Evolutionary conservation across 2,113 vertebrate genomes (phyloP), one percentile per base, ranked within the genome.

Genomic region (Haliaeetus leucogaster): DNA sequence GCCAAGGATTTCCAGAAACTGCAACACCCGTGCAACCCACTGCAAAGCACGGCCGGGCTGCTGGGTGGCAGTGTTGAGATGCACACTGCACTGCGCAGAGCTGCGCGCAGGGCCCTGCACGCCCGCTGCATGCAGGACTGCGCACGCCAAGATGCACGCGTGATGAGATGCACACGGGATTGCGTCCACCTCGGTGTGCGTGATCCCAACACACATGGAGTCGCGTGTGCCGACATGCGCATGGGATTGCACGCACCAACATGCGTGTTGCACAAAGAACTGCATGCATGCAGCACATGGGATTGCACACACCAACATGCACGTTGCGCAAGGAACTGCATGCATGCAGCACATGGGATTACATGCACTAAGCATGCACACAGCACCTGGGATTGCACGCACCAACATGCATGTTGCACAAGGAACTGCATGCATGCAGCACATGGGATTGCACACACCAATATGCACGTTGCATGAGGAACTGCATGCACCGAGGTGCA

Each of bases 41-140:
- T 88, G 95, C 96, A 94, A 26, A 19, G 93, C 93, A 1, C 48
- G 13, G 72, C 59, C 7, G 45, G 16, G 89, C 95, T 58, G 95
- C 97, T 97, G 92, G 97, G 96, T 48, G 97, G 97, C 71, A 77
- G 53, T 97, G 90, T 95, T 95, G 97, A 86, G 93, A 94, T 94
- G 96, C 93, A 29, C 94, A 71, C 43, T 20, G 85, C 36, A 1
- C 67, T 13, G 84, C 68, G 36, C 61, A 25, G 71, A 11, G 61
- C 72, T 50, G 89, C 68, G 6, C 15, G 16, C n/a, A 8, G 9
- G 43, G 18, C 53, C 9, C 3, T 18, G 4, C 38, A 7, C 74
- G 4, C 20, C 4, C 11, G 16, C 19, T 15, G 36, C 59, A 42
- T 6, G 29, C 29, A 2, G 52, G 45, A 3, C 9, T 11, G 4